phyloP scores from a whole-genome alignment of 2,888 invertebrate species.

The Hirtodrosophila trivittata region DNA sequence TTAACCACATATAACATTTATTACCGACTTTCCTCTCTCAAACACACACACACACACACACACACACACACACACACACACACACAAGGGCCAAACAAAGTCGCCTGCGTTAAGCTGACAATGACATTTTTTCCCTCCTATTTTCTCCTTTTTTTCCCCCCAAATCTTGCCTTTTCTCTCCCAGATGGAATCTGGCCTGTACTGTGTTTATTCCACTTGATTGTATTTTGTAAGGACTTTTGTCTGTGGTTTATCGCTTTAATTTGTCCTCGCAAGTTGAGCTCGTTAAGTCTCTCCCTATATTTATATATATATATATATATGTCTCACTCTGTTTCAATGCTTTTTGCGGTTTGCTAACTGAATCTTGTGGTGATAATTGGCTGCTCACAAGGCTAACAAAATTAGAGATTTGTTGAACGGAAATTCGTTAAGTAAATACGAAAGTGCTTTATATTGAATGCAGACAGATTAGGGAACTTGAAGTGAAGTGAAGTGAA shows the following conservation, averaged over 20 bases:
- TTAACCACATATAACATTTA: constrained; percentile 82
- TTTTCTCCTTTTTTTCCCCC: background rate
- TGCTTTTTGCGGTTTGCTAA: constrained; percentile 28
- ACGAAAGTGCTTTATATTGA: constrained; percentile 25
- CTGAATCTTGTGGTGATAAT: constrained; percentile 51
- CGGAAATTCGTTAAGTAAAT: constrained; percentile 21
- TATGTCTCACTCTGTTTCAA: constrained; percentile 18
- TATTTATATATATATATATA: no score
- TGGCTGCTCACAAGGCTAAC: constrained; percentile 50
- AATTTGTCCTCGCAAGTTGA: constrained; percentile 64
- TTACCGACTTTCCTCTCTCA: constrained; percentile 45
- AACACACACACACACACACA: constrained; percentile 36
- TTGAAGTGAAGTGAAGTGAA: no score
- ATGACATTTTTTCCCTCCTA: constrained; percentile 57
- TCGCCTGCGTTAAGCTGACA: constrained; percentile 76
- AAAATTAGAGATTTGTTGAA: constrained; percentile 54
- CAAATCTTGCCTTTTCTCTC: background rate
- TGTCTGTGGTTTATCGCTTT: constrained; percentile 78
- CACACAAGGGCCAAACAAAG: constrained; percentile 61
- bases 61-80: constrained; percentile 54
- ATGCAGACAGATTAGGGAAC: no score
- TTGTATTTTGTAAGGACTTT: constrained; percentile 65
- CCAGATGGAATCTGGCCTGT: constrained; percentile 16
- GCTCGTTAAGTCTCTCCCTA: constrained; percentile 46
- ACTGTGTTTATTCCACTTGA: constrained; percentile 53